phyloP scores from a whole-genome alignment of 2,113 vertebrate species.

The Dolichotis patagonum region DNA sequence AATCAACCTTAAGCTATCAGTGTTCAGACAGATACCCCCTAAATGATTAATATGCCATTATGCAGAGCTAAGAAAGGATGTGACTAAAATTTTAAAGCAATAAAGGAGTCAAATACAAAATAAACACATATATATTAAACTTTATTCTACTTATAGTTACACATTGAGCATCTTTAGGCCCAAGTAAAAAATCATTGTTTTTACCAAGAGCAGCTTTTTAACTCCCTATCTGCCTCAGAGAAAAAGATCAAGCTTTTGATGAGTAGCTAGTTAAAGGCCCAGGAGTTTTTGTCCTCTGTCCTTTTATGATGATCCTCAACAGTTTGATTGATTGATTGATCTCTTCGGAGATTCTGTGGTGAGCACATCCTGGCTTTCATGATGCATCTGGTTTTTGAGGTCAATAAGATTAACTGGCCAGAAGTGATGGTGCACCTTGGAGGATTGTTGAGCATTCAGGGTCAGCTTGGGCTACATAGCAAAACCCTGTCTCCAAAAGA shows the following conservation, averaged over 20 bases:
- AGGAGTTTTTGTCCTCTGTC: not conserved
- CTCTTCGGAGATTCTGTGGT: not conserved
- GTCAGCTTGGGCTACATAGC: not conserved
- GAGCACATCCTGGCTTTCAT: not conserved
- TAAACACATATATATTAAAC: not conserved
- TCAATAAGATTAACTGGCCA: not conserved
- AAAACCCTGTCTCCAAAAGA: not conserved
- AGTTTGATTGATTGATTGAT: not conserved
- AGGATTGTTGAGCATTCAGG: not conserved
- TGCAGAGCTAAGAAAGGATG: not conserved
- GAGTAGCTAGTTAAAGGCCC: not conserved
- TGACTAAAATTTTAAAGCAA: not conserved
- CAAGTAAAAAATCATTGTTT: not conserved
- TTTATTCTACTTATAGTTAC: not conserved
- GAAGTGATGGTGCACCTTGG: not conserved
- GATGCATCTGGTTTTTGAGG: not conserved
- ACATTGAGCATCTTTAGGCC: not conserved
- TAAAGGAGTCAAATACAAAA: not conserved
- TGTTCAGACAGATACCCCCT: not conserved
- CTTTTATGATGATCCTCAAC: not conserved
- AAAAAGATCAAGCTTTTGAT: not conserved
- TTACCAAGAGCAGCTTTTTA: not conserved
- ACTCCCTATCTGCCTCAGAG: not conserved
- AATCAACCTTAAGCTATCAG: not conserved
- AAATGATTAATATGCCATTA: not conserved